Evolutionary conservation across 37 sponge, comb jelly and placozoan genomes (phyloP), one percentile per base, ranked within the genome.

Genomic region (Corticium candelabrum): DNA sequence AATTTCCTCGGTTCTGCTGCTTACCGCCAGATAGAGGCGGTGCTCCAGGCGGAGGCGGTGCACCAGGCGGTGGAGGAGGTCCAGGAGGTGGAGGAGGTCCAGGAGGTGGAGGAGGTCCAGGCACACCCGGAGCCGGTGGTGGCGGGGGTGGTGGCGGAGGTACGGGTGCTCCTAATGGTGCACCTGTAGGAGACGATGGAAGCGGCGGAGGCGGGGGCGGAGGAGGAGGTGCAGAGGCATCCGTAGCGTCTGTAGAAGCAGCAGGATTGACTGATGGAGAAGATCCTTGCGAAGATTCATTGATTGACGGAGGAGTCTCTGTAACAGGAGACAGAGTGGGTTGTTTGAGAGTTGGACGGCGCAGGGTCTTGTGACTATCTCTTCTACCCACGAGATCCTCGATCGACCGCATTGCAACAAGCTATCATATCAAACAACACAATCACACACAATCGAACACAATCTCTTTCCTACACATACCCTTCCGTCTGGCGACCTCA

Each of bases 21-120:
- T 41, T 11, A 40, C 77, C 21, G 39, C n/a, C n/a, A n/a, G n/a
- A n/a, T n/a, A n/a, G n/a, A 50, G 62, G 62, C 21, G 62, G 62
- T 11, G 62, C 15, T 21, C 62, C 62, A 11, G 21, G 11, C 15
- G 62, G 78, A 69, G 50, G 33, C 0, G 85, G 85, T 1, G 56
- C 67, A 27, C 32, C 56, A 0, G 89, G 89, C 0, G 85, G 85
- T 36, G 89, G 89, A 3, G 89, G 84, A 38, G 89, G 89, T 1
- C 85, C 82, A 41, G 89, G 85, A 32, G 86, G 80, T 3, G 90
- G 86, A 36, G 81, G 90, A 34, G 90, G 82, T 0, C 86, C 84
- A 40, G 87, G 80, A 21, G 85, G 85, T 37, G 85, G 80, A 15
- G 85, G 85, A 33, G 85, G 80, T 40, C 68, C 71, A 69, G 76